Base-by-base conservation (phyloP, 1,140 invertebrate species). In the Diorhabda carinulata region DNA sequence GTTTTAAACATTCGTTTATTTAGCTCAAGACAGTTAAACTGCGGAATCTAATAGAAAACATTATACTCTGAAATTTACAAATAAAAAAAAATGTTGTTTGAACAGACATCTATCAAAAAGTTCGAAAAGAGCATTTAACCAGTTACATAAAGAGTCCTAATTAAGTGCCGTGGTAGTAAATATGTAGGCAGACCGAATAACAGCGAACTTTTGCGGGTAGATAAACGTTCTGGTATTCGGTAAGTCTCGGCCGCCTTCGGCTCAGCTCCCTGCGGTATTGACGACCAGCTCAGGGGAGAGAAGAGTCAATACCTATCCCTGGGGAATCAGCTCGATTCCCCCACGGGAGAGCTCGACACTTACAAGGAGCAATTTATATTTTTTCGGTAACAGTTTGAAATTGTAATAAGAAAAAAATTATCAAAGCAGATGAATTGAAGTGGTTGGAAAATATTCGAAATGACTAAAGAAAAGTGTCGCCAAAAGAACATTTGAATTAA, bases 251-350 rank as follows among this genome's bases (percentile, higher is more conserved):
- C 68, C 67, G 66, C 67, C 72, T 66, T 75, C 72, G 71, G 70
- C 65, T 70, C 72, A 66, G 76, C 77, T 81, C 80, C 80, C 80
- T 80, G 78, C 78, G 79, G 80, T 81, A 80, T 80, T 78, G 77
- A 78, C 77, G 78, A 81, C 79, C 78, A 77, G 73, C 77, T 77
- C 77, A 72, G 78, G 77, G 77, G 76, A 78, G 77, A 77, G 77
- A 78, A 78, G 76, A 81, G 80, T 81, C 80, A 79, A 81, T 81
- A 81, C 79, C 78, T 77, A 76, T 64, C 78, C 78, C 78, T 77
- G 76, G 78, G 79, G 80, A 80, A 69, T 67, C 44, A 57, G 65
- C 65, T 67, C 57, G 65, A 68, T 70, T 64, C 60, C 76, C 68
- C 57, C 76, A 67, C 68, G 77, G 76, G 77, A 78, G 63, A 52